A percentile compares a stretch with the other conserved stretches of the same genome.
Evolutionary conservation across 2,888 invertebrate species (phyloP).

Genomic region (Microctonus hyperodae): DNA sequence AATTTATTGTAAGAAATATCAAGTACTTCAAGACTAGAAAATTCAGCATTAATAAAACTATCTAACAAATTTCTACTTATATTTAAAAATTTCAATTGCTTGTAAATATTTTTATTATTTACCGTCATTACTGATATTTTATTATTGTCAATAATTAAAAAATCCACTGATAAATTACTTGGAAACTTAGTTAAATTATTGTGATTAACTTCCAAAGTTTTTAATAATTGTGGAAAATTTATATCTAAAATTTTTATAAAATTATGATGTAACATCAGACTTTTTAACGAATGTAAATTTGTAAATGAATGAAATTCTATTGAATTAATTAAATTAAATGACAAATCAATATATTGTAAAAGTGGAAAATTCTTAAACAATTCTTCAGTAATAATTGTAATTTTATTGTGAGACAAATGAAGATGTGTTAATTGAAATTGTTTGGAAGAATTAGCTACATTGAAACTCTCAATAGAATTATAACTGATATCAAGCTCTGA

Average conservation of each 20-base stretch:
- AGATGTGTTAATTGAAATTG: constrained; percentile 46
- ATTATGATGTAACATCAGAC: constrained; percentile 45
- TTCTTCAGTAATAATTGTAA: constrained; percentile 62
- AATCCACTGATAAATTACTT: constrained; percentile 30
- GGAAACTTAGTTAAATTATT: constrained; percentile 45
- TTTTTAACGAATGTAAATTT: constrained; percentile 39
- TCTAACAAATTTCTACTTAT: constrained; percentile 58
- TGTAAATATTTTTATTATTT: constrained; percentile 25
- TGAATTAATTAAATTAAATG: constrained; percentile 48
- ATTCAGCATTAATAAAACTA: constrained; percentile 62
- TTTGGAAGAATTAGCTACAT: constrained; percentile 45
- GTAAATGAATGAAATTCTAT: constrained; percentile 38
- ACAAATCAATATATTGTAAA: constrained; percentile 59
- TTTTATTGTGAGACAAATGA: constrained; percentile 53
- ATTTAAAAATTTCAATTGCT: constrained; percentile 45
- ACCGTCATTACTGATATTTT: constrained; percentile 38
- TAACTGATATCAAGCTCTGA: constrained; percentile 66
- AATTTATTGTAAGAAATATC: constrained; percentile 67
- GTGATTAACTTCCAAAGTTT: constrained; percentile 43
- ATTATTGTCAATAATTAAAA: constrained; percentile 49
- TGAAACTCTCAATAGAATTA: constrained; percentile 61
- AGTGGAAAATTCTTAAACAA: constrained; percentile 63
- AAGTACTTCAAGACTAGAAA: constrained; percentile 63
- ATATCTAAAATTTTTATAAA: constrained; percentile 41
- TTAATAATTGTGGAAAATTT: constrained; percentile 44